These are phyloP conservation scores for Aegithalos caudatus DNA, from an alignment of 2,113 vertebrate genomes.

Conservation along the genomic window DNA sequence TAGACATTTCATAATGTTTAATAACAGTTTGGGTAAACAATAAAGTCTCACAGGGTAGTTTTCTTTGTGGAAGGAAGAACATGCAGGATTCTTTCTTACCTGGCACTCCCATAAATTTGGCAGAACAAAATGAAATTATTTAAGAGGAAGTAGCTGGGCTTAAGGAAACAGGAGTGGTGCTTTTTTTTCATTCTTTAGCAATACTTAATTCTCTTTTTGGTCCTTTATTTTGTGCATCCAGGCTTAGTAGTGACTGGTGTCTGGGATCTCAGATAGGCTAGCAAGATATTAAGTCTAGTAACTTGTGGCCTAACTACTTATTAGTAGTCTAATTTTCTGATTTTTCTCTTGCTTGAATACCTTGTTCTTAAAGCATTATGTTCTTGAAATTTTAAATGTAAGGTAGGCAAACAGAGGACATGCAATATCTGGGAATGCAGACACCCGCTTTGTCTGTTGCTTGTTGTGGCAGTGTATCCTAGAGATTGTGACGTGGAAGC, in stretches of 20 bases:
- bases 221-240: background rate
- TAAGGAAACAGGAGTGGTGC: background rate
- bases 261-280: background rate
- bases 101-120: background rate
- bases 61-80: background rate
- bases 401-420: accelerated
- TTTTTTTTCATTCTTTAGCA: background rate
- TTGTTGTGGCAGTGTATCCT: background rate
- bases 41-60: background rate
- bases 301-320: background rate
- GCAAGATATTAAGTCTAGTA: background rate
- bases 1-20: background rate
- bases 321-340: background rate
- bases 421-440: background rate
- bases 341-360: background rate
- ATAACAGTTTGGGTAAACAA: background rate
- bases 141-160: background rate
- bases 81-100: background rate
- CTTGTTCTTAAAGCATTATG: background rate
- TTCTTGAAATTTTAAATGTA: background rate
- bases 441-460: background rate
- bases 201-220: background rate
- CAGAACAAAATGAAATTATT: background rate
- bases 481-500: background rate
- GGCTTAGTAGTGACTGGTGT: background rate